phyloP scores from a whole-genome alignment of 2,888 invertebrate species.

The Deladenus siricidicola region DNA sequence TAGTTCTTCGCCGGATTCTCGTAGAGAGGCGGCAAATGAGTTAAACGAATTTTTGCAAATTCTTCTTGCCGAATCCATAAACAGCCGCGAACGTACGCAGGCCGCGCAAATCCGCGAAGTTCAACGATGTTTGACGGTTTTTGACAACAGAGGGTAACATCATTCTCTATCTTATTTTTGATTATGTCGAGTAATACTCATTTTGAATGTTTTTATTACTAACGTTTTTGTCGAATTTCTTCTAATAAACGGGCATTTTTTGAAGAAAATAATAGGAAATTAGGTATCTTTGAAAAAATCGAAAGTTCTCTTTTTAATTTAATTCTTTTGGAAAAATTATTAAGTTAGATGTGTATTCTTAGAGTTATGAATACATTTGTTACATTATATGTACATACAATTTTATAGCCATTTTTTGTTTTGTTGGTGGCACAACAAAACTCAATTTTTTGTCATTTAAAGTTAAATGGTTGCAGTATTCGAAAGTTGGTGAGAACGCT shows the following conservation, averaged over 20 bases:
- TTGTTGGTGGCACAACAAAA: too few species aligned
- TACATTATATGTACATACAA: too few species aligned
- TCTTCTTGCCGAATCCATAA: conserved; percentile 70
- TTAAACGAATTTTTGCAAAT: conserved; percentile 49
- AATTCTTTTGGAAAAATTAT: too few species aligned
- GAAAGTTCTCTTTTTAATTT: too few species aligned
- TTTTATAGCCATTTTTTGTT: too few species aligned
- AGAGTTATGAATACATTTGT: too few species aligned
- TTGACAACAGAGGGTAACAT: conserved; percentile 63
- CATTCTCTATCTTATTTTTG: neutral
- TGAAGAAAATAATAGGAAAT: neutral
- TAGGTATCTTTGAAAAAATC: too few species aligned
- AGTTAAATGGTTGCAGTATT: conserved; percentile 58
- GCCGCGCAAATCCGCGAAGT: conserved; percentile 76
- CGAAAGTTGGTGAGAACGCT: conserved; percentile 68
- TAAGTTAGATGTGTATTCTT: too few species aligned
- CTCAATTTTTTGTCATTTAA: neutral
- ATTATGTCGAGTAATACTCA: too few species aligned
- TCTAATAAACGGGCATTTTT: neutral
- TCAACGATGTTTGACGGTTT: conserved; percentile 67
- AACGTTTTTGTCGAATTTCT: too few species aligned
- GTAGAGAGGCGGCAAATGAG: neutral
- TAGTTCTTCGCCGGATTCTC: neutral
- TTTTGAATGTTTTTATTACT: too few species aligned
- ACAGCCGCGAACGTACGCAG: conserved; percentile 68